These are phyloP conservation scores for Syrmaticus mikado DNA, from an alignment of 2,113 vertebrate genomes.

Conservation along the genomic window DNA sequence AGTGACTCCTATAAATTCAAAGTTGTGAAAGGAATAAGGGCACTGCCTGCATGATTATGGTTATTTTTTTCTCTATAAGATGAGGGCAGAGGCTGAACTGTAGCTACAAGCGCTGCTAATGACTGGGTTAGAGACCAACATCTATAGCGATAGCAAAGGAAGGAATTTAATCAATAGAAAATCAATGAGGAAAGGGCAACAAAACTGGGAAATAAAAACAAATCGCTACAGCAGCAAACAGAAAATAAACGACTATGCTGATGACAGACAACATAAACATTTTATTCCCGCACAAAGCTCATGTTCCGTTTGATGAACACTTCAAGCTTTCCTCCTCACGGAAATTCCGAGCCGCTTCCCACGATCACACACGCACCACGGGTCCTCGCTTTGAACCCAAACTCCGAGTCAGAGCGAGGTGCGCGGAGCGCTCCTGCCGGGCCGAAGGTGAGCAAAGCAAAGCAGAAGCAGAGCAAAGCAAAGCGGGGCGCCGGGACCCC, in stretches of 20 bases:
- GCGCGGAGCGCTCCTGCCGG: background rate
- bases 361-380: background rate
- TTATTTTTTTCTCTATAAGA: background rate
- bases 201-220: background rate
- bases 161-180: conserved; percentile 7
- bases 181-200: conserved; percentile 2
- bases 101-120: background rate
- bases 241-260: background rate
- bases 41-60: background rate
- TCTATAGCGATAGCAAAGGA: background rate
- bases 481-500: background rate
- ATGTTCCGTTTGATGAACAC: background rate
- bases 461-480: background rate
- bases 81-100: background rate
- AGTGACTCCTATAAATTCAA: background rate
- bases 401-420: background rate
- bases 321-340: background rate
- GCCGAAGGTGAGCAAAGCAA: background rate
- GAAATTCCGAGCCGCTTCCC: background rate
- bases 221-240: background rate
- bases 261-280: background rate
- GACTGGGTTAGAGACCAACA: background rate
- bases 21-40: background rate
- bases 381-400: conserved; percentile 22
- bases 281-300: background rate